A percentile compares a stretch with the other conserved stretches of the same genome.
These are phyloP conservation scores for Pseudachorutes palmiensis DNA, from an alignment of 1,140 invertebrate genomes.

Conservation along the genomic window DNA sequence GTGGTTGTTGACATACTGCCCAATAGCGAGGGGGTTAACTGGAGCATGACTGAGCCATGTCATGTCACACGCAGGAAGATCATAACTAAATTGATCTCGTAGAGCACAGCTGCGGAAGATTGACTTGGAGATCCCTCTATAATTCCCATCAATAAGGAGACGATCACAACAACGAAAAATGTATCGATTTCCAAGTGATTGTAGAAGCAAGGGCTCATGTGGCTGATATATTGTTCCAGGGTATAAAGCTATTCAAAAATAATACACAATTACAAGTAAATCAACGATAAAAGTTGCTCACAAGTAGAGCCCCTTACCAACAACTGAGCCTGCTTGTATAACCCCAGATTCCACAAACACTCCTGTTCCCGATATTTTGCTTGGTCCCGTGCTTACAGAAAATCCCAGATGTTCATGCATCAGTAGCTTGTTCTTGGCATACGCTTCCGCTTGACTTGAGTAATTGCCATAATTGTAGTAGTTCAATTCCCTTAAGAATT, in stretches of 20 bases:
- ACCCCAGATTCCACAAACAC: conserved; percentile 26
- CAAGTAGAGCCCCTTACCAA: conserved; percentile 21
- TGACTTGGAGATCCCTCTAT: conserved; percentile 44
- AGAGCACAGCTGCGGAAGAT: conserved; percentile 45
- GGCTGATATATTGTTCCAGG: conserved; percentile 42
- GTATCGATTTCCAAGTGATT: conserved; percentile 46
- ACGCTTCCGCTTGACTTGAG: background rate
- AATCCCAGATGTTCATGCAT: conserved; percentile 27
- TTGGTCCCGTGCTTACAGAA: conserved; percentile 12
- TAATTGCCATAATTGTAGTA: background rate
- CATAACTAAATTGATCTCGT: conserved; percentile 43
- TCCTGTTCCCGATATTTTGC: conserved; percentile 23
- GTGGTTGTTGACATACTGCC: conserved; percentile 49
- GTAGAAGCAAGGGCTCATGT: conserved; percentile 47
- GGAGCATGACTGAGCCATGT: conserved; percentile 44
- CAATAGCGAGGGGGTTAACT: conserved; percentile 45
- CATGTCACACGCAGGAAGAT: conserved; percentile 43
- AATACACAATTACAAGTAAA: conserved; percentile 5
- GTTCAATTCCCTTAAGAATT: background rate
- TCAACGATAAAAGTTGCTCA: background rate
- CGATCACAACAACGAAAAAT: conserved; percentile 47
- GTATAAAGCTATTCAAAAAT: conserved; percentile 29
- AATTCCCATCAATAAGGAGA: conserved; percentile 46
- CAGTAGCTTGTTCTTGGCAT: conserved; percentile 9
- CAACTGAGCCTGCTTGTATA: conserved; percentile 25